Evolutionary conservation across 2,888 invertebrate species (phyloP).

Genomic region (Rotaria sp.): DNA sequence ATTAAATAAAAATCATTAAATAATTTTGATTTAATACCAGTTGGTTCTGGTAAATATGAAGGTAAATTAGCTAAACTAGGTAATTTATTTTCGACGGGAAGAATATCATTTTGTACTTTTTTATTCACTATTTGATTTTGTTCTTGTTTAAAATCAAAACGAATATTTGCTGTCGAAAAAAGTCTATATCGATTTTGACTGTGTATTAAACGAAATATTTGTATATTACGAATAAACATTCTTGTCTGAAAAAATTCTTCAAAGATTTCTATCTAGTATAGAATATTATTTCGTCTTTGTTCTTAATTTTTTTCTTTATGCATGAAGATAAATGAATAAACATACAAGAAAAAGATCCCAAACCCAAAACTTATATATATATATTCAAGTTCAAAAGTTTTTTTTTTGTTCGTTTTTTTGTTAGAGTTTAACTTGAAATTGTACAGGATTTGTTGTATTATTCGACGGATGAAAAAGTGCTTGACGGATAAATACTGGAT

Average conservation of each 20-base stretch:
- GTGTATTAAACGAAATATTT: neutral
- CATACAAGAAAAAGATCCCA: neutral
- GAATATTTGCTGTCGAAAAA: neutral
- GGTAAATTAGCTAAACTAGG: neutral
- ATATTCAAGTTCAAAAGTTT: neutral
- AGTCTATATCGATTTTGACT: neutral
- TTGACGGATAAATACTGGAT: conserved; percentile 11
- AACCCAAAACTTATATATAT: neutral
- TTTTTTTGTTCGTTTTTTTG: neutral
- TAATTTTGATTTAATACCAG: neutral
- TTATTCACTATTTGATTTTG: neutral
- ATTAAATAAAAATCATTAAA: conserved; percentile 4
- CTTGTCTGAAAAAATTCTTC: neutral
- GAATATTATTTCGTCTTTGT: neutral
- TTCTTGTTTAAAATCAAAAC: neutral
- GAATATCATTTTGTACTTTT: neutral
- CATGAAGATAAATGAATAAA: neutral
- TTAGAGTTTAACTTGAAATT: conserved; percentile 26
- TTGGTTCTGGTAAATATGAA: neutral
- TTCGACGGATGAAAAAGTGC: neutral
- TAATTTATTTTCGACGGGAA: neutral
- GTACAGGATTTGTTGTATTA: neutral
- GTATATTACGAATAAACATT: neutral
- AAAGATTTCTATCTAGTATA: neutral
- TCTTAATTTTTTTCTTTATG: neutral